Evolutionary conservation across 2,113 vertebrate species (phyloP), one percentile per base, ranked within the genome.

Genomic region (Oenanthe melanoleuca): DNA sequence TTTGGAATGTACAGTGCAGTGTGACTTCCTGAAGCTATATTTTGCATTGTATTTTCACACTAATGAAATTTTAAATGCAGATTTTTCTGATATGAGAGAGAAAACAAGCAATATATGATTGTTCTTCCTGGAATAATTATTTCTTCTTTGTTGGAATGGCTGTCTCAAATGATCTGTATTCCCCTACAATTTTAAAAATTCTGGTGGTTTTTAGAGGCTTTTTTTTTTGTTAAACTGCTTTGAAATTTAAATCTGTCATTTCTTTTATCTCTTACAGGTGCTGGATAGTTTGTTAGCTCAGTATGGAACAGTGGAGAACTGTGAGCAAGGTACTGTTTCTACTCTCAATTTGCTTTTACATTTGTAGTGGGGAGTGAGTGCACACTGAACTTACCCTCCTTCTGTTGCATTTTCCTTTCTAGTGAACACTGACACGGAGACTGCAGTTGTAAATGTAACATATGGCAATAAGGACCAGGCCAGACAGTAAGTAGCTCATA

Each of bases 391-490:
- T 96, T 94, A 97, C 92, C 33, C 50, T 90, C 44, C 74, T 66
- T 67, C 20, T 71, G 10, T 84, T 90, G 57, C 17, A 2, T 95
- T 95, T 97, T 94, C 44, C 92, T 75, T 93, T 94, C 73, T 93
- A 99, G 99, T 99, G 97, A 99, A 99, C 98, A 99, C 99, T 91
- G 99, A 99, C 93, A 99, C 98, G 6, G 99, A 99, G 97, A 99
- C 99, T 67, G 99, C 99, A 71, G 99, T 99, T 52, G 99, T 99
- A 97, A 99, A 99, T 93, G 99, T 99, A 96, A 99, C 99, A 80
- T 99, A 99, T 53, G 98, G 97, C 96, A 98, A 98, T 96, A 99
- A 99, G 98, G 99, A 99, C 96, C 99, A 99, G 97, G 99, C 99
- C 92, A 98, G 99, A 97, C 98, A 99, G 99, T 99, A 97, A 99